Evolutionary conservation across 2,113 vertebrate genomes (phyloP).

Genomic region (Eptesicus fuscus): DNA sequence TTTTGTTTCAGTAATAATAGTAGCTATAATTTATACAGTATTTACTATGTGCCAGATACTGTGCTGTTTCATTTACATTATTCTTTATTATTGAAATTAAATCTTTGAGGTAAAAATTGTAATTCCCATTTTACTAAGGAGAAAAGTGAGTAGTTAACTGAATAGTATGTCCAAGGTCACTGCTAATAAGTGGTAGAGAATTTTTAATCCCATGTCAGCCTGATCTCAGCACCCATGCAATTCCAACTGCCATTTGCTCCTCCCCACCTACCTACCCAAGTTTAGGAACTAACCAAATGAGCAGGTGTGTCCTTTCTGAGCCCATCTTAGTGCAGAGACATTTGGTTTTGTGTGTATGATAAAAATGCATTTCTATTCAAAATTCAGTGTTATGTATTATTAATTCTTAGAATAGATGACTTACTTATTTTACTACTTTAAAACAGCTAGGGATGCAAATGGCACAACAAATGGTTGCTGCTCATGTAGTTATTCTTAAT

Average conservation of each 20-base stretch:
- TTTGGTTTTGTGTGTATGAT: background rate
- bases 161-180: background rate
- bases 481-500: conserved; percentile 56
- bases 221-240: background rate
- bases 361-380: conserved; percentile 67
- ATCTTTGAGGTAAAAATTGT: background rate
- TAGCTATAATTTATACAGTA: background rate
- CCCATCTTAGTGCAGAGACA: background rate
- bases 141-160: background rate
- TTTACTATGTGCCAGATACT: background rate
- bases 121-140: background rate
- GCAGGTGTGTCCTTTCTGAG: background rate
- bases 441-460: conserved; percentile 23
- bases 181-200: background rate
- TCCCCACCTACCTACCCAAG: background rate
- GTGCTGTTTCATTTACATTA: background rate
- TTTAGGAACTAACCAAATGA: conserved; percentile 14
- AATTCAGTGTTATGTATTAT: conserved; percentile 49
- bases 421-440: conserved; percentile 59
- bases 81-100: background rate
- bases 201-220: background rate
- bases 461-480: background rate
- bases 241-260: background rate
- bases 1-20: background rate
- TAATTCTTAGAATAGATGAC: conserved; percentile 51